These are phyloP conservation scores for Lasioglossum malachurum DNA, from an alignment of 2,888 invertebrate genomes.

Conservation along the genomic window DNA sequence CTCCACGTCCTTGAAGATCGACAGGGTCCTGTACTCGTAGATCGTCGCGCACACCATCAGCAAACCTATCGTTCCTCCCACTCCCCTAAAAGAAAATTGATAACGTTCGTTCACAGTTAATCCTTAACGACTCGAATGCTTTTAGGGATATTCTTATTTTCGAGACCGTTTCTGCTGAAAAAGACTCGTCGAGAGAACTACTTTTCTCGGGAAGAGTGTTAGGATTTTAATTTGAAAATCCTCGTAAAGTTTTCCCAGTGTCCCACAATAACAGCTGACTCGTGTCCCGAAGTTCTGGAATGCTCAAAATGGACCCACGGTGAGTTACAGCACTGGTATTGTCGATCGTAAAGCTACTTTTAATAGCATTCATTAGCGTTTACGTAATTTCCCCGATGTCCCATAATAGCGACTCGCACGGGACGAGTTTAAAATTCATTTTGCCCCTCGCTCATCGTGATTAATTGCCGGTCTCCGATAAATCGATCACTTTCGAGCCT, in stretches of 20 bases:
- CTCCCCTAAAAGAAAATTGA: conserved; percentile 85
- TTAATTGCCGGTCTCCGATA: conserved; percentile 21
- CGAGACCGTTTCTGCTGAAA: too few species aligned
- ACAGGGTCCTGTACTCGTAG: conserved; percentile 88
- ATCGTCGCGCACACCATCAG: conserved; percentile 88
- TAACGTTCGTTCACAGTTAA: background rate
- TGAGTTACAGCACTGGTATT: background rate
- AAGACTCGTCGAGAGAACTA: too few species aligned
- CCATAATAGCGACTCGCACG: background rate
- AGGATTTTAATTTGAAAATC: too few species aligned
- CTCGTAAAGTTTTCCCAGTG: too few species aligned
- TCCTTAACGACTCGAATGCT: background rate
- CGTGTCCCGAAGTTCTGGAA: too few species aligned
- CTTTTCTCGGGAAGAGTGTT: too few species aligned
- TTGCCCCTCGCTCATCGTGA: background rate
- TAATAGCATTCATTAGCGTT: conserved; percentile 1
- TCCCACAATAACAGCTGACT: too few species aligned
- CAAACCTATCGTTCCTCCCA: conserved; percentile 85
- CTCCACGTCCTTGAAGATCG: conserved; percentile 85
- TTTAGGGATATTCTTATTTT: too few species aligned
- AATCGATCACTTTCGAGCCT: conserved; percentile 1
- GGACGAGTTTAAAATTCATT: conserved; percentile 5
- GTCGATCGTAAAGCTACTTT: background rate
- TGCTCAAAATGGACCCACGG: background rate
- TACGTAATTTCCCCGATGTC: background rate